Conservation (phyloP, 2,113 vertebrate species). For the Columba livia region DNA sequence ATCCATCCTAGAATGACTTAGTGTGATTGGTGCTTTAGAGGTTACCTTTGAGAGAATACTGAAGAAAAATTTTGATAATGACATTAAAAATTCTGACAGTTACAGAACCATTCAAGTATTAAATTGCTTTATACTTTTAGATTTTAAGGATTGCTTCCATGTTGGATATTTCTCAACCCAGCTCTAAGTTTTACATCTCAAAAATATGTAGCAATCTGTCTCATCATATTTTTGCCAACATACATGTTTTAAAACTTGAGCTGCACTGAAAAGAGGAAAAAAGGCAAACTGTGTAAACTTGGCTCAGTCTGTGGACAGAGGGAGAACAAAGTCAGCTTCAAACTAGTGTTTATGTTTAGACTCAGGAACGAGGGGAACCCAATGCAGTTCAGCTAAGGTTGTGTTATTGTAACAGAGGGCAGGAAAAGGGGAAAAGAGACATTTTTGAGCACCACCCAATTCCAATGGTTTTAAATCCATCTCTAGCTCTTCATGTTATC, state of each 20-base stretch:
- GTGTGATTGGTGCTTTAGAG: not conserved
- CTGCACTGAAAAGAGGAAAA: not conserved
- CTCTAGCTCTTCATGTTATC: not conserved
- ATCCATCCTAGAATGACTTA: not conserved
- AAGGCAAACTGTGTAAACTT: not conserved
- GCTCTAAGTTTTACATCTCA: not conserved
- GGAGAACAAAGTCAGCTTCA: not conserved
- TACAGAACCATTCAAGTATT: not conserved
- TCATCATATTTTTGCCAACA: not conserved
- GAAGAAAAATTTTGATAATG: not conserved
- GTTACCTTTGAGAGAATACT: not conserved
- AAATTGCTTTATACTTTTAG: not conserved
- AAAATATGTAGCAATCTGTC: not conserved
- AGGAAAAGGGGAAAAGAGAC: not conserved
- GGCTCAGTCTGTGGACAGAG: not conserved
- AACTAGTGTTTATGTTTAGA: not conserved
- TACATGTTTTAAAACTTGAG: not conserved
- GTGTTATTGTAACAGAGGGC: not conserved
- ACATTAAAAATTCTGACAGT: not conserved
- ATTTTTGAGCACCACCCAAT: not conserved
- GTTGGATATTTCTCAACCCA: not conserved
- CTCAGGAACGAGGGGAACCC: not conserved
- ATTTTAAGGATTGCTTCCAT: not conserved
- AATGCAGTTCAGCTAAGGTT: not conserved
- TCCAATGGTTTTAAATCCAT: not conserved